Percentiles rank a stretch among this genome's conserved stretches.
These are phyloP conservation scores for Agonopterix alstromeriana DNA, from an alignment of 2,888 invertebrate species.

Conservation along the genomic window DNA sequence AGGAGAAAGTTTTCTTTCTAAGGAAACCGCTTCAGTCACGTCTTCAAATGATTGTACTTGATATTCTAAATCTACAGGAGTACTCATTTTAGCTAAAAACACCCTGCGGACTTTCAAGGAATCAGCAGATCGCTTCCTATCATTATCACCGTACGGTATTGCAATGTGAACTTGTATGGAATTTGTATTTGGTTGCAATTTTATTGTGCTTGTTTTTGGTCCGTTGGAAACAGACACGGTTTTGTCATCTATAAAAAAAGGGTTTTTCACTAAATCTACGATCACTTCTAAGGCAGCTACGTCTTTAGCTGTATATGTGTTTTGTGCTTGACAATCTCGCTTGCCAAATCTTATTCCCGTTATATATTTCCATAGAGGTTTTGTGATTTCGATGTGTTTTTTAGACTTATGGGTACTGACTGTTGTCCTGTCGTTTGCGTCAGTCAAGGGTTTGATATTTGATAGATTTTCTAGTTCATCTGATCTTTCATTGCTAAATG, in stretches of 20 bases:
- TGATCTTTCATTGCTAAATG: no score
- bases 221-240: background rate
- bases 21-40: slow-evolving; percentile 7
- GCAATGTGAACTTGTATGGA: slow-evolving; percentile 53
- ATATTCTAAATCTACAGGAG: slow-evolving; percentile 55
- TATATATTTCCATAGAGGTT: no score
- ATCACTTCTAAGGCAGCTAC: slow-evolving; percentile 52
- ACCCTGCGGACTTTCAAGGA: slow-evolving; percentile 37
- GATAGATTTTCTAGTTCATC: no score
- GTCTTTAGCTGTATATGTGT: slow-evolving; percentile 43
- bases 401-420: no score
- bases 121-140: slow-evolving; percentile 31
- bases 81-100: slow-evolving; percentile 47
- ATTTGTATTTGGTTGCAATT: slow-evolving; percentile 20
- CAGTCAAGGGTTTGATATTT: no score
- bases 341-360: slow-evolving; percentile 15
- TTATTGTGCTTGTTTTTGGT: background rate
- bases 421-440: no score
- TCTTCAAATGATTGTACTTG: slow-evolving; percentile 43
- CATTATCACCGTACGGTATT: slow-evolving; percentile 19
- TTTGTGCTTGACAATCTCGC: slow-evolving; percentile 18
- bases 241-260: background rate
- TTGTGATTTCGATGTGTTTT: no score
- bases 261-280: slow-evolving; percentile 42
- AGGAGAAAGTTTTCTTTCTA: slow-evolving; percentile 17